Evolutionary conservation across 2,888 invertebrate genomes (phyloP).

Genomic region (Melipona bicolor): DNA sequence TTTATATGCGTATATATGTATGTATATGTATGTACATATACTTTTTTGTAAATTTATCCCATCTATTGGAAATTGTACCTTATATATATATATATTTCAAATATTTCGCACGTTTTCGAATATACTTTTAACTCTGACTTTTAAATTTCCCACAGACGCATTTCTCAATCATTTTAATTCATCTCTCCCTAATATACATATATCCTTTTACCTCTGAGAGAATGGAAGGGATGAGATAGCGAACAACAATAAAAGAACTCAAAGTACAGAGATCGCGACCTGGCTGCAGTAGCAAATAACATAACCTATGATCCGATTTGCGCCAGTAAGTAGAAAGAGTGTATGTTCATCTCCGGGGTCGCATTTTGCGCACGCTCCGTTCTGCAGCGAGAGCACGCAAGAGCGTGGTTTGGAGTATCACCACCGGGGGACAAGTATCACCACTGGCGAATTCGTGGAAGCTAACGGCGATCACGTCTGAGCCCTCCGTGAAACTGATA

Average conservation of each 20-base stretch:
- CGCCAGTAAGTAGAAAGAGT: neutral
- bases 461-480: conserved; percentile 42
- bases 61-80: too few species aligned
- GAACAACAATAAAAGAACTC: conserved; percentile 22
- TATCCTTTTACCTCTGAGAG: neutral
- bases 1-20: too few species aligned
- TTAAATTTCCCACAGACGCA: neutral
- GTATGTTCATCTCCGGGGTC: neutral
- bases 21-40: too few species aligned
- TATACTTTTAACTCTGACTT: too few species aligned
- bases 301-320: conserved; percentile 36
- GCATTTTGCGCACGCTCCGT: conserved; percentile 57
- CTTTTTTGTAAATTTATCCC: too few species aligned
- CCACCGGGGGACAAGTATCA: neutral
- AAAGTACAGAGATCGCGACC: conserved; percentile 53
- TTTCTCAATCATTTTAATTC: neutral
- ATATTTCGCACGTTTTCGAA: too few species aligned
- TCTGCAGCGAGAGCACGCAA: conserved; percentile 44
- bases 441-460: conserved; percentile 44
- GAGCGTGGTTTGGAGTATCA: neutral
- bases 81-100: too few species aligned
- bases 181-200: neutral
- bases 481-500: conserved; percentile 51
- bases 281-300: neutral
- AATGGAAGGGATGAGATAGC: neutral